Conservation (phyloP, 1,140 invertebrate genomes). For the Drosophila bifasciata region DNA sequence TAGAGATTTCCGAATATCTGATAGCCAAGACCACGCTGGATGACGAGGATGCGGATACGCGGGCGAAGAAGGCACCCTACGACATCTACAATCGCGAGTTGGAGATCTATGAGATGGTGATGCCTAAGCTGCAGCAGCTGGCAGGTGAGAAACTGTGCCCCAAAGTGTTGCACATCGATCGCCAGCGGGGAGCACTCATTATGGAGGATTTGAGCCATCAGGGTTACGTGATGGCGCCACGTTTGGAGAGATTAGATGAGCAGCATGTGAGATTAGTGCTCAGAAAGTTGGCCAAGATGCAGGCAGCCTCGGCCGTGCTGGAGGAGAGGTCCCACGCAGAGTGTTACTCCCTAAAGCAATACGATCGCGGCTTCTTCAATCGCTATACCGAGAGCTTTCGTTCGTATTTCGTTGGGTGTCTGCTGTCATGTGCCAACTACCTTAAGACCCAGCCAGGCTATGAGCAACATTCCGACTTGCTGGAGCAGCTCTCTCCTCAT, state of each 20-base stretch:
- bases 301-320: constrained; percentile 84
- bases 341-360: constrained; percentile 21
- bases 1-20: constrained; percentile 11
- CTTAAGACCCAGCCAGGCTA: constrained; percentile 27
- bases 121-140: constrained; percentile 51
- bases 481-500: constrained; percentile 34
- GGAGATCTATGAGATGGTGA: constrained; percentile 55
- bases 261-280: constrained; percentile 85
- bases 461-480: constrained; percentile 28
- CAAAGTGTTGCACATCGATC: constrained; percentile 45
- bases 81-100: constrained; percentile 69
- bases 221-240: constrained; percentile 84
- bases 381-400: constrained; percentile 55
- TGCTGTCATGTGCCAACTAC: constrained; percentile 40
- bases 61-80: constrained; percentile 46
- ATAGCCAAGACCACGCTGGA: constrained; percentile 63
- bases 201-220: constrained; percentile 58
- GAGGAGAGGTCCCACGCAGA: not conserved
- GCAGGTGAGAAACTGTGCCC: constrained; percentile 56
- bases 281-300: constrained; percentile 85
- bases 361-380: constrained; percentile 68
- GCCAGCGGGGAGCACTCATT: constrained; percentile 31
- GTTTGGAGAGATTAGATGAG: constrained; percentile 85
- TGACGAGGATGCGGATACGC: constrained; percentile 46
- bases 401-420: constrained; percentile 50